Evolutionary conservation across 1,140 invertebrate genomes (phyloP), one percentile per base, ranked within the genome.

Genomic region (Bicyclus anynana): DNA sequence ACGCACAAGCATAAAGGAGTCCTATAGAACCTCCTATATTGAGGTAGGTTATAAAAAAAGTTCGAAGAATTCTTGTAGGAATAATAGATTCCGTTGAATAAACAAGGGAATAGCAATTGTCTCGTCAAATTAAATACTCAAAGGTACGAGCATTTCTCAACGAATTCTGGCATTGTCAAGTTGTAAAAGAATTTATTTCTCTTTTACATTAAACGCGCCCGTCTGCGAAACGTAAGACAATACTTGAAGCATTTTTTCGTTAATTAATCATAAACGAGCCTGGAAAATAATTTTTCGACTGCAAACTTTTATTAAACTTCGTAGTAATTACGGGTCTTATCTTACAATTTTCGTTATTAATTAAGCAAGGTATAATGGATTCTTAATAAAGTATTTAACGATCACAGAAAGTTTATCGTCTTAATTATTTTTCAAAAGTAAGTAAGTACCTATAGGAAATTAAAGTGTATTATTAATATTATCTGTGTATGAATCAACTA

Each of bases 201-300:
- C 5, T 12, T 44, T 44, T 14, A 20, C n/a, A 12, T 44, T 44
- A 21, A 44, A 23, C 42, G 20, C 7, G 6, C 6, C 3, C 42
- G 18, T 1, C 20, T n/a, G n/a, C n/a, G 5, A 44, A 20, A 33
- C 29, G 29, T 33, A 6, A 33, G n/a, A 33, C 29, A 44, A 44
- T 44, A 21, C 21, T 44, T 20, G 17, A 23, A 9, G 40, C 17
- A 16, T 40, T 44, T 21, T 44, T 21, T 44, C 12, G n/a, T 21
- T 44, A 10, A 44, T 44, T 44, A 44, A 44, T 44, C 42, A 20
- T 21, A 23, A 44, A 18, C 37, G 20, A 21, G 42, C 42, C 12
- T 21, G 10, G 6, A 21, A 44, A 44, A 40, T 3, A 35, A 40
- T 44, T 44, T 21, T n/a, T 44, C n/a, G n/a, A 9, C 7, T 0